Evolutionary conservation across 2,888 invertebrate species (phyloP).

Genomic region (Plebejus argus): DNA sequence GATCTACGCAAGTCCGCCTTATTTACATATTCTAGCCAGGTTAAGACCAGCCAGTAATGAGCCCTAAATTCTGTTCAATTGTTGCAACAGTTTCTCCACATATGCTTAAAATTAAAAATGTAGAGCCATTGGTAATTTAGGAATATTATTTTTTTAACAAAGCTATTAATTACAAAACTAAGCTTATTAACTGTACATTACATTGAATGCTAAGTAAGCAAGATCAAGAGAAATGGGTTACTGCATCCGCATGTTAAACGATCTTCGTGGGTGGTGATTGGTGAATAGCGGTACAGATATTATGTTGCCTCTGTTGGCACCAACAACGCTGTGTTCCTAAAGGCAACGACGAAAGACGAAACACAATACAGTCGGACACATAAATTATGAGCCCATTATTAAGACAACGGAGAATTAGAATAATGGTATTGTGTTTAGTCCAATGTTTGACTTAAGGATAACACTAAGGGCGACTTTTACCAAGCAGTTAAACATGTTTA

Average conservation of each 20-base stretch:
- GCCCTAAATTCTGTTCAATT: too few species aligned
- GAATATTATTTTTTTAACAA: too few species aligned
- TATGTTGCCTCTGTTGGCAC: constrained; percentile 53
- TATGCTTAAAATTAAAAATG: too few species aligned
- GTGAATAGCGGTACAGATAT: constrained; percentile 55
- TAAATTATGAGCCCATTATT: constrained; percentile 23
- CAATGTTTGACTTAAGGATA: not conserved
- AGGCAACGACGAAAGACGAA: constrained; percentile 29
- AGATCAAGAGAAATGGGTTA: constrained; percentile 31
- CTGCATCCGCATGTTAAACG: constrained; percentile 33
- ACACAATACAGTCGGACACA: constrained; percentile 22
- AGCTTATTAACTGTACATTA: not conserved
- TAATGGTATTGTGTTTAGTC: not conserved
- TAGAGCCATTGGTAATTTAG: too few species aligned
- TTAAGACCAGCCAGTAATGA: too few species aligned
- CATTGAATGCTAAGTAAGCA: not conserved
- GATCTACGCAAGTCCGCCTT: too few species aligned
- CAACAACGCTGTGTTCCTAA: constrained; percentile 33
- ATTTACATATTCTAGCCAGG: too few species aligned
- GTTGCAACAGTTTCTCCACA: too few species aligned
- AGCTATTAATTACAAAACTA: not conserved
- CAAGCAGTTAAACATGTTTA: too few species aligned
- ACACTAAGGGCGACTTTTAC: too few species aligned
- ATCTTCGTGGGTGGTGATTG: constrained; percentile 59
- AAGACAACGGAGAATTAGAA: constrained; percentile 13